phyloP scores from a whole-genome alignment of 2,113 vertebrate genomes.

The Halcyon malimbica region DNA sequence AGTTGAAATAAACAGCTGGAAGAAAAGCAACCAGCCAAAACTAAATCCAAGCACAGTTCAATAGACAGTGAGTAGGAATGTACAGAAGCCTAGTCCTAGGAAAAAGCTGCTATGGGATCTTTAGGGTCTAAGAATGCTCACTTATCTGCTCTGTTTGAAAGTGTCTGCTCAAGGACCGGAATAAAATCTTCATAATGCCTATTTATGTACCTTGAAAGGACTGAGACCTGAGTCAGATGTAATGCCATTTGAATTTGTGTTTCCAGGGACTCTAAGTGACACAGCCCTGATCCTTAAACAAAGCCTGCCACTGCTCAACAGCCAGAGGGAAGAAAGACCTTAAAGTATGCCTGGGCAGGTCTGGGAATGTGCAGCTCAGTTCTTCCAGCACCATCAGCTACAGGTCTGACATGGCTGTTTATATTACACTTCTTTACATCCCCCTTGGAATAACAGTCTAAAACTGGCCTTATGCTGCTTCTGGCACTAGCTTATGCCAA shows the following conservation, averaged over 20 bases:
- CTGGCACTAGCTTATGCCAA: conserved; percentile 11
- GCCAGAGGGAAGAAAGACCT: background rate
- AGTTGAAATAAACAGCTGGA: background rate
- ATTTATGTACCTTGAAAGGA: background rate
- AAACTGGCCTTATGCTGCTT: background rate
- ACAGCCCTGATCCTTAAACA: background rate
- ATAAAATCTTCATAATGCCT: background rate
- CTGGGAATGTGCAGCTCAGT: background rate
- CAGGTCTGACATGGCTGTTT: background rate
- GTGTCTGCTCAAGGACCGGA: background rate
- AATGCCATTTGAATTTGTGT: background rate
- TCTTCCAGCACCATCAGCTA: background rate
- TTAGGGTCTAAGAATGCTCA: background rate
- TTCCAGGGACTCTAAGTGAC: background rate
- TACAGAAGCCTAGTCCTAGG: background rate
- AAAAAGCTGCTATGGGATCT: background rate
- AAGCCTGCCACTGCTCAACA: background rate
- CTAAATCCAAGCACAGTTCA: background rate
- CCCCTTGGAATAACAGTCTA: background rate
- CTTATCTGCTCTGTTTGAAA: background rate
- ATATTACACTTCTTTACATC: background rate
- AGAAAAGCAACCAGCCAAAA: background rate
- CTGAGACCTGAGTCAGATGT: background rate
- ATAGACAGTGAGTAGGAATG: background rate
- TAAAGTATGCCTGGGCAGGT: background rate